These are phyloP conservation scores for Cactoblastis cactorum DNA, from an alignment of 2,888 invertebrate genomes.

Conservation along the genomic window DNA sequence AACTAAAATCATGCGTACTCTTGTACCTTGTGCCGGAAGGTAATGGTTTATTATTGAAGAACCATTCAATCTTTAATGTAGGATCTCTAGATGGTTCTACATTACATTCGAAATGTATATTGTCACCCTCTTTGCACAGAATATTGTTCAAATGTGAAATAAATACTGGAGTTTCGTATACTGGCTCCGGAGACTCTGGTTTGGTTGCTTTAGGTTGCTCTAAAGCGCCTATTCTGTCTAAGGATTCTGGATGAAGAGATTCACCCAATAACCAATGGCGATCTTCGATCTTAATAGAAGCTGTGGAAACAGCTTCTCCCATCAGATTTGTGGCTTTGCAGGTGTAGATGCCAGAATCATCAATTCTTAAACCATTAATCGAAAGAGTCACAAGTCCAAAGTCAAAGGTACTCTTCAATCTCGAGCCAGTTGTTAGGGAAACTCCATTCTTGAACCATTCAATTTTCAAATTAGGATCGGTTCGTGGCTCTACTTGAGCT, in stretches of 20 bases:
- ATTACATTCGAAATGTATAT: constrained; percentile 93
- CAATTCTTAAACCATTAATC: constrained; percentile 90
- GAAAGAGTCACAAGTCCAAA: constrained; percentile 97
- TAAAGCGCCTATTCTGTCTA: constrained; percentile 90
- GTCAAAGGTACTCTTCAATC: constrained; percentile 96
- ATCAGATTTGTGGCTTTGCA: constrained; percentile 95
- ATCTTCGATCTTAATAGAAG: constrained; percentile 93
- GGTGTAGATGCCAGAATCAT: constrained; percentile 97
- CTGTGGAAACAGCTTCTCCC: constrained; percentile 96
- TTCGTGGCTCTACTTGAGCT: constrained; percentile 94
- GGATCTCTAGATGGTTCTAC: constrained; percentile 96
- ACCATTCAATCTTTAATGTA: constrained; percentile 95
- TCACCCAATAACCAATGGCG: constrained; percentile 93
- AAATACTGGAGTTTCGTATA: constrained; percentile 92
- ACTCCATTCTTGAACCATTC: constrained; percentile 97
- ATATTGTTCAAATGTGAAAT: constrained; percentile 95
- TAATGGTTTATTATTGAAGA: constrained; percentile 93
- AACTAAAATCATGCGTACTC: constrained; percentile 97
- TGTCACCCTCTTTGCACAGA: constrained; percentile 91
- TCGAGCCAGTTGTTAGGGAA: constrained; percentile 90
- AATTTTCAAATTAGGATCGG: constrained; percentile 91
- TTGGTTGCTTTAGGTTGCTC: constrained; percentile 87
- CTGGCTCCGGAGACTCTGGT: constrained; percentile 85
- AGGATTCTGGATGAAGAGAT: constrained; percentile 92
- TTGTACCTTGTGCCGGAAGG: constrained; percentile 94